These are phyloP conservation scores for Drosophila bocki DNA, from an alignment of 1,140 invertebrate species.

Conservation along the genomic window DNA sequence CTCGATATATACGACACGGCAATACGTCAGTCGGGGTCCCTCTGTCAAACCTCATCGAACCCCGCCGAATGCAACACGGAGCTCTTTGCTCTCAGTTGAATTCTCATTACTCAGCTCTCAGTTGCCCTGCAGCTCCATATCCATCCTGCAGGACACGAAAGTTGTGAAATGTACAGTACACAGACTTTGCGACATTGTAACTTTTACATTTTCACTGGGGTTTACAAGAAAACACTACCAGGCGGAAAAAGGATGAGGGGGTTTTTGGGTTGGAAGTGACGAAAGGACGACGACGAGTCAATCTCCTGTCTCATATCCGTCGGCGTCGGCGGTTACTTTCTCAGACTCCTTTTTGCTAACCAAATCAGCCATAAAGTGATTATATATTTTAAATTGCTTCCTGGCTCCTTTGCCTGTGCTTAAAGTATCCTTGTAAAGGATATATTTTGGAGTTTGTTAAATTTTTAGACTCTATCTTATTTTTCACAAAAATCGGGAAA, in stretches of 20 bases:
- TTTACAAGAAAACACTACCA: not conserved
- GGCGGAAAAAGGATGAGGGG: not conserved
- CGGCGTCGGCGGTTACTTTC: constrained; percentile 20
- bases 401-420: not conserved
- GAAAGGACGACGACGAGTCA: constrained; percentile 55
- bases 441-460: not conserved
- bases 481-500: not conserved
- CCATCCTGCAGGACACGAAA: constrained; percentile 20
- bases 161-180: constrained; percentile 23
- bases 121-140: constrained; percentile 39
- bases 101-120: constrained; percentile 14
- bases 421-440: not conserved
- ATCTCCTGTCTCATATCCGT: constrained; percentile 78
- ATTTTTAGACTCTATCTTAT: not conserved
- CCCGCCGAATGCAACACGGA: constrained; percentile 43
- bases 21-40: constrained; percentile 43
- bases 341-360: constrained; percentile 3
- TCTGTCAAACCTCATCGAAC: constrained; percentile 60
- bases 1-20: constrained; percentile 13
- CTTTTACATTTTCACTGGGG: not conserved
- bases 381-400: constrained; percentile 42
- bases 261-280: not conserved
- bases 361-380: constrained; percentile 39
- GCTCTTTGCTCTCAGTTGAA: constrained; percentile 1
- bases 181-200: constrained; percentile 5